These are phyloP conservation scores for Formicarius rufipectus DNA, from an alignment of 2,113 vertebrate species.

Conservation along the genomic window DNA sequence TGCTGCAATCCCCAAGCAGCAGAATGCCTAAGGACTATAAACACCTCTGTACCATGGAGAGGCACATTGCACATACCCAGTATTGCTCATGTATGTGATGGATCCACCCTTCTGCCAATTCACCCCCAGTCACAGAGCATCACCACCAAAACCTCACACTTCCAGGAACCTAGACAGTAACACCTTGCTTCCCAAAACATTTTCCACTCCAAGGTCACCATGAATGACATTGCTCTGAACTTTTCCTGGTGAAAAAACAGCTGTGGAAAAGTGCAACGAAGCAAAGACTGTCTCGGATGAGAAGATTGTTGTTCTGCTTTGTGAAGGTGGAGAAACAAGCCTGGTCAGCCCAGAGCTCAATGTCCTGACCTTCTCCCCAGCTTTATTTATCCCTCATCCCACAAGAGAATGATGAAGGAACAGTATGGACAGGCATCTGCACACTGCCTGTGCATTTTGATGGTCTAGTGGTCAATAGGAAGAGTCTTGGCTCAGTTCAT, in stretches of 20 bases:
- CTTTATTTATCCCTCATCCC: not conserved
- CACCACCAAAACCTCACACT: not conserved
- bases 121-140: not conserved
- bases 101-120: not conserved
- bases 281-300: not conserved
- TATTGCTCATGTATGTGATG: rapidly evolving
- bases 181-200: rapidly evolving
- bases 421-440: not conserved
- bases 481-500: not conserved
- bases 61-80: not conserved
- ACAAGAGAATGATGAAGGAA: not conserved
- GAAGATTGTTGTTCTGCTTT: not conserved
- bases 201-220: not conserved
- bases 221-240: rapidly evolving
- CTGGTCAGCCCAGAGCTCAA: not conserved
- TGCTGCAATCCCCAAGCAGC: not conserved
- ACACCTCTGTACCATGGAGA: rapidly evolving
- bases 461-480: not conserved
- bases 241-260: not conserved
- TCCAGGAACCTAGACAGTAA: not conserved
- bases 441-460: not conserved
- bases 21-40: not conserved
- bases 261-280: not conserved
- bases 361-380: not conserved
- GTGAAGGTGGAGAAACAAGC: not conserved